A percentile compares a stretch with the other conserved stretches of the same genome.
Evolutionary conservation across 2,888 invertebrate genomes (phyloP).

Genomic region (Gari tellinella): DNA sequence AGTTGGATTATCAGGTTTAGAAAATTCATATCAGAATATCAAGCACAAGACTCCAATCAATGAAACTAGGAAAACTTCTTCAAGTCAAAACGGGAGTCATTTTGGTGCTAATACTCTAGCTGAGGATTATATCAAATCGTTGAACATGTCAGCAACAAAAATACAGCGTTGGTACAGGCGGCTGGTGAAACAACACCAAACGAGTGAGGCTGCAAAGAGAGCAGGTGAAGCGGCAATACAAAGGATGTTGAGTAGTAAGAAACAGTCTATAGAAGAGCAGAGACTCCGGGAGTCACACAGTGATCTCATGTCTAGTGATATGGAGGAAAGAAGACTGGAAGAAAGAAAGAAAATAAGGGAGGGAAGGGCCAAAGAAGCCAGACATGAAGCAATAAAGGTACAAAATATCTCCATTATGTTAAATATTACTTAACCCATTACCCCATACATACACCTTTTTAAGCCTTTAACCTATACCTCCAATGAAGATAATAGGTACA

Average conservation of each 20-base stretch:
- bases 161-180: constrained; percentile 82
- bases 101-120: constrained; percentile 68
- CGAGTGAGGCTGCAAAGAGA: constrained; percentile 76
- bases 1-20: constrained; percentile 79
- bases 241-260: constrained; percentile 78
- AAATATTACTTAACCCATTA: too few species aligned
- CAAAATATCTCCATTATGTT: neutral
- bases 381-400: constrained; percentile 82
- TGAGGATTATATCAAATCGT: constrained; percentile 77
- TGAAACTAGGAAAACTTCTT: constrained; percentile 69
- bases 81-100: constrained; percentile 14
- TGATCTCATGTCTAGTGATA: constrained; percentile 64
- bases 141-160: constrained; percentile 78
- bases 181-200: constrained; percentile 59
- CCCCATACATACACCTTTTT: too few species aligned
- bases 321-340: constrained; percentile 67
- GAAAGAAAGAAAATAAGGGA: constrained; percentile 77
- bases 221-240: constrained; percentile 80
- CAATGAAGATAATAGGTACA: too few species aligned
- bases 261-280: constrained; percentile 69
- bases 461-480: too few species aligned
- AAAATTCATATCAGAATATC: constrained; percentile 83
- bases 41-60: constrained; percentile 83
- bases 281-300: constrained; percentile 59
- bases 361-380: constrained; percentile 79